Percentiles rank a stretch among this genome's conserved stretches.
Evolutionary conservation across 2,113 vertebrate genomes (phyloP).

Genomic region (Uropsilus gracilis): DNA sequence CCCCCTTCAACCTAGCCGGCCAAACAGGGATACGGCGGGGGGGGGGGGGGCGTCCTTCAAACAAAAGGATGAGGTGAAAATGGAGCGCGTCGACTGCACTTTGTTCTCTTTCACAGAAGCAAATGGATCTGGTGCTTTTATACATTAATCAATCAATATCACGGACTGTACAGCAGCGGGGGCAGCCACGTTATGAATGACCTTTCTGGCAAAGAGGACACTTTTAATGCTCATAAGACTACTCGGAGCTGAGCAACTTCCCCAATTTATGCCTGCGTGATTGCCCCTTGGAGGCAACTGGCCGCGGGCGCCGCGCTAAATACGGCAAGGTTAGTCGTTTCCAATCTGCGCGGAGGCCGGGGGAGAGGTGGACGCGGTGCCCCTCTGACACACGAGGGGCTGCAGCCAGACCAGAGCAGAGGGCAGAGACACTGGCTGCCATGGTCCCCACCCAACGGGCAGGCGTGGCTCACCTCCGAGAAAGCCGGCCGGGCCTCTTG

Average conservation of each 20-base stretch:
- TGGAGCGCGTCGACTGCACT: conserved; percentile 91
- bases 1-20: conserved; percentile 94
- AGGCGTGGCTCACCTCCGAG: neutral
- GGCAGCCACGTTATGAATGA: conserved; percentile 99
- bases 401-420: neutral
- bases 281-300: conserved; percentile 91
- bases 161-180: conserved; percentile 98
- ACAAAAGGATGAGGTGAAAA: conserved; percentile 98
- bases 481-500: neutral
- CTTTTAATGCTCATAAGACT: conserved; percentile 96
- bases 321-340: conserved; percentile 90
- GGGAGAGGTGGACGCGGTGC: conserved; percentile 67
- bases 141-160: conserved; percentile 99
- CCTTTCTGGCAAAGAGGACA: conserved; percentile 99
- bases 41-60: conserved; percentile 91
- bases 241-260: conserved; percentile 96
- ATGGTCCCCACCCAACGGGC: accelerated
- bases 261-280: conserved; percentile 93
- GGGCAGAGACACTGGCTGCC: accelerated
- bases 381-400: neutral
- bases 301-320: conserved; percentile 89
- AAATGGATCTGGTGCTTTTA: conserved; percentile 99
- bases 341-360: conserved; percentile 85
- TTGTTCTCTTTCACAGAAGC: conserved; percentile 97
- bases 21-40: conserved; percentile 91